Percentiles rank a stretch among this genome's conserved stretches.
phyloP scores from a whole-genome alignment of 2,888 invertebrate species.

The Meteorus cinctellus region DNA sequence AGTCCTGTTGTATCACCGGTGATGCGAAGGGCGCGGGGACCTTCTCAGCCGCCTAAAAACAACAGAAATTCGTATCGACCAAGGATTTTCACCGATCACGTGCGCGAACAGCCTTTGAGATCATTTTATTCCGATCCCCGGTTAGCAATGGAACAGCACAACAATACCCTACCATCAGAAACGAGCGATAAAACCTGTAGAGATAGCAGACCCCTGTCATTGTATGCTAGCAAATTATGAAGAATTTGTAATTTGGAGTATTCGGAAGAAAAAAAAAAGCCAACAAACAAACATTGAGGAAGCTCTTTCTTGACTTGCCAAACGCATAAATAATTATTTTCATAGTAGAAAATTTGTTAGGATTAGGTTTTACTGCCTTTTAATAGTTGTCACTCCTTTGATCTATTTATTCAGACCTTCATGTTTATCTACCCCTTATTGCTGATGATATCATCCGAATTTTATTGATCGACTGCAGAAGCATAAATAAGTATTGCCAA shows the following conservation, averaged over 20 bases:
- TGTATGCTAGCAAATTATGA: conserved; percentile 64
- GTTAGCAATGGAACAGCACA: conserved; percentile 60
- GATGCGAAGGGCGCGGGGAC: conserved; percentile 45
- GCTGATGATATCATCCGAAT: neutral
- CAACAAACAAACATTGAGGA: conserved; percentile 19
- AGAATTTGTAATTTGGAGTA: neutral
- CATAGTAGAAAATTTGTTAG: neutral
- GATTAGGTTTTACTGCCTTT: too few relatives aligned
- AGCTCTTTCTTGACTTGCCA: conserved; percentile 38
- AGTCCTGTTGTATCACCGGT: conserved; percentile 62
- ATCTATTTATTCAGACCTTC: conserved; percentile 16
- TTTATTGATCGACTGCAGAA: neutral
- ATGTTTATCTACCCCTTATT: neutral
- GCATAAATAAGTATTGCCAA: conserved; percentile 24
- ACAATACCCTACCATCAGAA: conserved; percentile 41
- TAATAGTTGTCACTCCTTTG: neutral
- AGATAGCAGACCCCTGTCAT: conserved; percentile 65
- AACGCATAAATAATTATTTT: conserved; percentile 27
- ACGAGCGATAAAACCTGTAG: conserved; percentile 50
- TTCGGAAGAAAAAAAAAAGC: conserved; percentile 20
- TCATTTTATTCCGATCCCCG: conserved; percentile 69
- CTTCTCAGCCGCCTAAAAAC: conserved; percentile 50
- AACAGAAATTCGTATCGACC: conserved; percentile 57
- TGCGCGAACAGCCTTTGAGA: conserved; percentile 65
- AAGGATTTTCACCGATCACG: conserved; percentile 64